A percentile compares a stretch with the other conserved stretches of the same genome.
Evolutionary conservation across 2,797 vertebrate genomes (phyloP).

Genomic region (Cuniculus paca): DNA sequence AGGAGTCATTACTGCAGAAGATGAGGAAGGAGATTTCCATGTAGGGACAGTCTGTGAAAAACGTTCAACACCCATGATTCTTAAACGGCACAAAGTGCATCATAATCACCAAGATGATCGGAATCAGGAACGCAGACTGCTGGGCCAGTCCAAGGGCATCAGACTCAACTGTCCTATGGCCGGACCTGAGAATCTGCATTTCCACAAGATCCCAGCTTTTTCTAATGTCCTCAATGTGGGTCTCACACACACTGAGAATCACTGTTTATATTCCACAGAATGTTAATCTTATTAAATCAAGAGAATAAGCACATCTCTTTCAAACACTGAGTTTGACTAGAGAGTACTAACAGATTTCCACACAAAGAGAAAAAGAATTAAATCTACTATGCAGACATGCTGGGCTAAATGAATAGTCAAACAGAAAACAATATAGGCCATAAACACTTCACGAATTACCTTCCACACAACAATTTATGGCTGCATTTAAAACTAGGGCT

Average conservation of each 20-base stretch:
- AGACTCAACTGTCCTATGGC: neutral
- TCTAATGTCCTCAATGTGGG: too few species aligned
- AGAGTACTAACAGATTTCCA: neutral
- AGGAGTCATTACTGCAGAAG: neutral
- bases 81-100: too few species aligned
- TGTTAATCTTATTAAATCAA: neutral
- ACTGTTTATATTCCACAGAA: neutral
- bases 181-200: neutral
- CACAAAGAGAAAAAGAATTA: neutral
- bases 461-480: neutral
- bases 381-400: neutral
- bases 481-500: neutral
- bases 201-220: neutral
- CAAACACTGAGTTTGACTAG: neutral
- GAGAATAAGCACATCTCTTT: constrained; percentile 14
- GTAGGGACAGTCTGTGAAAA: neutral
- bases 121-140: neutral
- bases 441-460: neutral
- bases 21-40: neutral
- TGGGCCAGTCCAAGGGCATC: neutral
- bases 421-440: neutral
- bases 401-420: neutral
- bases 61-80: rapidly evolving
- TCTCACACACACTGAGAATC: neutral
- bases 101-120: neutral